Percentiles rank a stretch among this genome's conserved stretches.
Conservation (phyloP, 2,113 vertebrate species). For the Pangasianodon hypophthalmus region DNA sequence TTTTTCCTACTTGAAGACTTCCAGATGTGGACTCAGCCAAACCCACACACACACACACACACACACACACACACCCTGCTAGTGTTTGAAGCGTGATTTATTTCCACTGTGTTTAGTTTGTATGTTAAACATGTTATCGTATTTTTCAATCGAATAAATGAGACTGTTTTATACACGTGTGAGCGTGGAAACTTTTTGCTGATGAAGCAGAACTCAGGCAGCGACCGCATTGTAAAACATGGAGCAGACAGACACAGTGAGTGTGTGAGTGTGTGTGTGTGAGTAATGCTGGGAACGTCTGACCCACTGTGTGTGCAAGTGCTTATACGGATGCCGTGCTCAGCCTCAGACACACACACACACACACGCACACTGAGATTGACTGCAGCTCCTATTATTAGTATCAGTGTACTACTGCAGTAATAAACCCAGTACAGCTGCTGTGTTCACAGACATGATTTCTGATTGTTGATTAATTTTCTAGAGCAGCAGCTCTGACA, state of each 20-base stretch:
- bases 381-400: not conserved
- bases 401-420: not conserved
- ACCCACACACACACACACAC: not conserved
- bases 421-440: not conserved
- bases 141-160: conserved; percentile 14
- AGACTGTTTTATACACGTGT: not conserved
- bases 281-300: conserved; percentile 40
- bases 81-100: not conserved
- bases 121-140: conserved; percentile 26
- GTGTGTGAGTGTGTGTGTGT: not conserved
- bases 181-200: not conserved
- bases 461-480: not conserved
- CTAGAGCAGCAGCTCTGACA: no score
- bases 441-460: not conserved
- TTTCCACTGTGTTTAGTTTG: conserved; percentile 21
- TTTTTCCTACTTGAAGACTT: not conserved
- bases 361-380: not conserved
- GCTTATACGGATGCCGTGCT: not conserved
- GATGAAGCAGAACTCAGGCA: not conserved
- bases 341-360: not conserved
- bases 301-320: not conserved
- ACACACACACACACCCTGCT: not conserved
- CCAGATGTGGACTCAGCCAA: not conserved
- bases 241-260: not conserved
- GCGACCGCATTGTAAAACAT: conserved; percentile 21